These are phyloP conservation scores for Scomberomorus guttatus DNA, from an alignment of 2,797 vertebrate species.

Conservation along the genomic window DNA sequence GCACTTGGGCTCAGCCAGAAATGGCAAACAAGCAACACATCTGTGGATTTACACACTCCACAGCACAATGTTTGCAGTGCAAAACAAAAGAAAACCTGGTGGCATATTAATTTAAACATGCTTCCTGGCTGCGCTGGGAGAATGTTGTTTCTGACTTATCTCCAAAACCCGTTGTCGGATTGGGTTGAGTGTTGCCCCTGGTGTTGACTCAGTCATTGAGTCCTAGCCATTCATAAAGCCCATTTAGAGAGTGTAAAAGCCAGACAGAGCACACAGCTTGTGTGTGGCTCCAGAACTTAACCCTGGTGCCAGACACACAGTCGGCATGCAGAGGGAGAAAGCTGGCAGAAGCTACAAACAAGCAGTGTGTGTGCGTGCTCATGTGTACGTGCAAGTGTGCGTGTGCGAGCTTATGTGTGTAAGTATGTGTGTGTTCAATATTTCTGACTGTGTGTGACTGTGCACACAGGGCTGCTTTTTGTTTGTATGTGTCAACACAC, in stretches of 20 bases:
- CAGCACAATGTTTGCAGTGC: conserved; percentile 66
- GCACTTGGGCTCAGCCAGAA: conserved; percentile 61
- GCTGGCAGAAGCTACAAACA: conserved; percentile 74
- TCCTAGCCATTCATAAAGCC: conserved; percentile 77
- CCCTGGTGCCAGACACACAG: conserved; percentile 79
- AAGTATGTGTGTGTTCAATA: conserved; percentile 48
- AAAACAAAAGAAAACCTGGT: conserved; percentile 72
- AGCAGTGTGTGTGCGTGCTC: conserved; percentile 36
- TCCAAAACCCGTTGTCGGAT: conserved; percentile 70
- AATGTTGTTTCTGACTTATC: conserved; percentile 76
- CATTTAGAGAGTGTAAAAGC: conserved; percentile 73
- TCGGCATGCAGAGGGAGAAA: conserved; percentile 71
- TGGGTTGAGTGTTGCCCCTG: conserved; percentile 68
- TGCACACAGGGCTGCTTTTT: conserved; percentile 53
- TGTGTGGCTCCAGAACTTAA: conserved; percentile 78
- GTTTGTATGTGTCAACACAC: conserved; percentile 60
- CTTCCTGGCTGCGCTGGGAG: conserved; percentile 65
- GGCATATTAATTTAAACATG: conserved; percentile 70
- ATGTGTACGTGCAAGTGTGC: not conserved
- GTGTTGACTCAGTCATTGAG: conserved; percentile 77
- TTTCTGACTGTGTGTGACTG: conserved; percentile 45
- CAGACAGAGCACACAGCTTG: conserved; percentile 75
- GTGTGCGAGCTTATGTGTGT: conserved; percentile 25
- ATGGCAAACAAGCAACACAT: conserved; percentile 66
- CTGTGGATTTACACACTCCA: conserved; percentile 65